Base-by-base conservation (phyloP, 2,797 vertebrate species). In the Thamnophis elegans region DNA sequence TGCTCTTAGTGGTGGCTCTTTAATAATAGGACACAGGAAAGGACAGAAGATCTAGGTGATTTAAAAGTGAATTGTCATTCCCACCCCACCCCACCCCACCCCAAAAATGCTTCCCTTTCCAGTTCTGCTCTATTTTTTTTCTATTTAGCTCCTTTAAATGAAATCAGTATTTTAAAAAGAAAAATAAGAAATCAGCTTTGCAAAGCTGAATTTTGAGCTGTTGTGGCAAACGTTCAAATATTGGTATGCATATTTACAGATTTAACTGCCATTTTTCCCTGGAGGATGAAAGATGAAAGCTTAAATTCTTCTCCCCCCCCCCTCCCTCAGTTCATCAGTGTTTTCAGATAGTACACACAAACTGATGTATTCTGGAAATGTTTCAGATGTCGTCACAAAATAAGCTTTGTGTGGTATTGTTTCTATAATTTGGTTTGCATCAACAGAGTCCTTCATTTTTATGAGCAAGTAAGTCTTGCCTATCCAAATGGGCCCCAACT, bases 1-100 rank as follows among this genome's bases (percentile, higher is more conserved):
- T 96, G 94, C 94, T 96, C 94, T 82, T 62, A 82, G 91, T 94
- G 96, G 90, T 82, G 95, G 97, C 97, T 96, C 93, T 96, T 97
- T 96, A 96, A 97, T 97, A 96, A 96, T 95, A 94, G 94, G 93
- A 95, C 73, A 87, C 65, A 65, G 91, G 51, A 92, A 96, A 93
- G 92, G 95, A 96, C 68, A 20, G 91, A 94, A 51, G 60, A 82
- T 18, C 32, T 93, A 93, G 90, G 91, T 94, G 51, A 95, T 92
- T 95, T 95, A 92, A 93, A 94, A 91, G 93, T 95, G 91, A 93
- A 86, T 88, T 92, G 92, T 91, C 90, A 58, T 91, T 93, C 97
- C 22, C 13, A 25, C 13, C 10, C 26, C 60, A 42, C 13, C 10
- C 26, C 60, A 42, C 11, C 9, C 10, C 10, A 26, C 58, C 96